Percentiles rank a stretch among this genome's conserved stretches.
These are phyloP conservation scores for Zhuqinia jingwanae DNA, from an alignment of 2,888 invertebrate species.

Conservation along the genomic window DNA sequence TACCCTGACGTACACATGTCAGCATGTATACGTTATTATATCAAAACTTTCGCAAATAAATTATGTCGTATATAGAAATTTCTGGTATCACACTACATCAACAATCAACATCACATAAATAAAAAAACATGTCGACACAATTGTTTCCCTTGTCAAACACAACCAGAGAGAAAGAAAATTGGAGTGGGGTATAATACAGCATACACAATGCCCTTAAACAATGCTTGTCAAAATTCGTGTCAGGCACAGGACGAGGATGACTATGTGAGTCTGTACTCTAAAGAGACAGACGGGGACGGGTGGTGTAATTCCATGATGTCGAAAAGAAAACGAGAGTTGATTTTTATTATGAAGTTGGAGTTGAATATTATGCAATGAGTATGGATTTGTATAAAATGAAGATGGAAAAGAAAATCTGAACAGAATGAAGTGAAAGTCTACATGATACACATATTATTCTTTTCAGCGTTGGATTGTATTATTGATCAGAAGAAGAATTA, in stretches of 20 bases:
- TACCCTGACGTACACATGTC: too few species aligned
- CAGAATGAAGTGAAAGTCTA: constrained; percentile 1
- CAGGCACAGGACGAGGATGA: constrained; percentile 28
- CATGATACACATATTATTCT: not conserved
- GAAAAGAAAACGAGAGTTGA: not conserved
- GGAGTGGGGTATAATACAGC: not conserved
- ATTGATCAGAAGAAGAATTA: not conserved
- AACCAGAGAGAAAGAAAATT: not conserved
- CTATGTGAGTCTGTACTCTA: constrained; percentile 3
- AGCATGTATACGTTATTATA: too few species aligned
- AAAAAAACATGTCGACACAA: constrained; percentile 32
- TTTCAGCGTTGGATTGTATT: not conserved
- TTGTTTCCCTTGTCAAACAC: constrained; percentile 23
- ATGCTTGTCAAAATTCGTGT: constrained; percentile 45
- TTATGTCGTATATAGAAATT: too few species aligned
- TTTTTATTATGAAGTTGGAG: too few species aligned
- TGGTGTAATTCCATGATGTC: constrained; percentile 23
- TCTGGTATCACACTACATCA: not conserved
- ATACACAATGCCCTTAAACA: constrained; percentile 24
- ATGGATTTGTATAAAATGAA: not conserved
- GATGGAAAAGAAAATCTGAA: constrained; percentile 14
- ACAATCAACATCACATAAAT: constrained; percentile 2
- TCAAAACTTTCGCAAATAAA: too few species aligned
- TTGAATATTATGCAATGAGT: too few species aligned
- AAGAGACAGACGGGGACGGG: not conserved